Base-by-base conservation (phyloP, 2,113 vertebrate species). In the Chionodraco myersi region DNA sequence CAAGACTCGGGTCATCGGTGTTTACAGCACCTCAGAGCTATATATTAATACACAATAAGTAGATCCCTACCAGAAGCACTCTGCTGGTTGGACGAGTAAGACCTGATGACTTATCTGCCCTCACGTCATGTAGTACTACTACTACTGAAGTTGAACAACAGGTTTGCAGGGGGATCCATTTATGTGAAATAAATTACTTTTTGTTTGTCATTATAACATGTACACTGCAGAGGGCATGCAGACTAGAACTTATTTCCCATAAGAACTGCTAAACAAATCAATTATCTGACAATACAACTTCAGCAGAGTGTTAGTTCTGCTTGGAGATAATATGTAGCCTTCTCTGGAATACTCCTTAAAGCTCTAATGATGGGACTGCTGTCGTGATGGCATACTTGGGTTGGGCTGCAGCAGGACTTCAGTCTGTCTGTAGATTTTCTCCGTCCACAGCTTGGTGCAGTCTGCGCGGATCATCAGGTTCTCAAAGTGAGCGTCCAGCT, bases 391-490 rank as follows among this genome's bases (percentile, higher is more conserved):
- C 96, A 95, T 93, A 99, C 97, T 98, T 30, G 97, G 97, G 89
- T 98, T 99, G 84, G 98, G 98, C 93, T 99, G 97, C 53, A 99
- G 95, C 78, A 99, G 89, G 80, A 97, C 94, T 60, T 99, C 98
- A 0, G 97, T 97, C 94, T 99, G 98, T 63, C 95, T 93, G 74
- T 96, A 92, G 70, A 99, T 99, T 84, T 97, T 97, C 94, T 99
- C 98, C 0, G 97, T 99, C 97, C 97, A 98, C 90, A 96, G 95
- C 92, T 97, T 98, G 77, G 97, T 99, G 92, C 92, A 95, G 93
- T 99, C 97, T 0, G 97, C 97, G 11, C 97, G 96, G 83, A 94
- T 89, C 88, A 97, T 90, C 10, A 99, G 96, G 87, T 95, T 97
- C 88, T 99, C 97, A 81, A 99, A 96, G 88, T 97, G 96, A 10